phyloP scores from a whole-genome alignment of 2,113 vertebrate genomes.

The Carollia perspicillata region DNA sequence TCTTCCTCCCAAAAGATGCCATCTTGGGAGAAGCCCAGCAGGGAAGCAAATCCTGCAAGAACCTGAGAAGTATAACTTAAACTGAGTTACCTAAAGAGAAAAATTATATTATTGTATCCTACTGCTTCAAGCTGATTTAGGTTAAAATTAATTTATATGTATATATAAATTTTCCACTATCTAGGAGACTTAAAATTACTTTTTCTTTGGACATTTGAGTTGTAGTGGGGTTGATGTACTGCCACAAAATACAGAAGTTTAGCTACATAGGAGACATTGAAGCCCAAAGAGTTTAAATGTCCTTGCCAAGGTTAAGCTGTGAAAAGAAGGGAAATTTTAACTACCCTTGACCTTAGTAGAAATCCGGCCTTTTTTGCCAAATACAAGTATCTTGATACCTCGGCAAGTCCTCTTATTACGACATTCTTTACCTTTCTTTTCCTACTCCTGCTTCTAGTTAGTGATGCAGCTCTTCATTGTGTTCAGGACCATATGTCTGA shows the following conservation, averaged over 20 bases:
- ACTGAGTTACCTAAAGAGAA: background rate
- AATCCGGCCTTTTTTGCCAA: background rate
- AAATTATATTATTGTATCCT: background rate
- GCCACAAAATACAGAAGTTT: background rate
- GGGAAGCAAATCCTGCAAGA: background rate
- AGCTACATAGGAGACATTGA: background rate
- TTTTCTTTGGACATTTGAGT: background rate
- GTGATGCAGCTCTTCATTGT: background rate
- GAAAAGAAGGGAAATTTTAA: conserved; percentile 2
- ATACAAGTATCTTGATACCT: background rate
- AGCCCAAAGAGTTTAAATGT: background rate
- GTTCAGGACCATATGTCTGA: background rate
- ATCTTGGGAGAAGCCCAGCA: background rate
- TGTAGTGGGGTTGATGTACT: background rate
- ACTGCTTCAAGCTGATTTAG: background rate
- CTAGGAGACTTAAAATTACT: background rate
- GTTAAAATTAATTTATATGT: background rate
- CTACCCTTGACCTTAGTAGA: background rate
- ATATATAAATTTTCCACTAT: background rate
- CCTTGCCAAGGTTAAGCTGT: background rate
- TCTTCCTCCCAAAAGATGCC: background rate
- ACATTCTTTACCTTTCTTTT: background rate
- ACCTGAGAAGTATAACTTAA: background rate
- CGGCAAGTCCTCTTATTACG: background rate
- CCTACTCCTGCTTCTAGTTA: background rate